Evolutionary conservation across 2,888 invertebrate genomes (phyloP), one percentile per base, ranked within the genome.

Genomic region (Camptogramma bilineatum): DNA sequence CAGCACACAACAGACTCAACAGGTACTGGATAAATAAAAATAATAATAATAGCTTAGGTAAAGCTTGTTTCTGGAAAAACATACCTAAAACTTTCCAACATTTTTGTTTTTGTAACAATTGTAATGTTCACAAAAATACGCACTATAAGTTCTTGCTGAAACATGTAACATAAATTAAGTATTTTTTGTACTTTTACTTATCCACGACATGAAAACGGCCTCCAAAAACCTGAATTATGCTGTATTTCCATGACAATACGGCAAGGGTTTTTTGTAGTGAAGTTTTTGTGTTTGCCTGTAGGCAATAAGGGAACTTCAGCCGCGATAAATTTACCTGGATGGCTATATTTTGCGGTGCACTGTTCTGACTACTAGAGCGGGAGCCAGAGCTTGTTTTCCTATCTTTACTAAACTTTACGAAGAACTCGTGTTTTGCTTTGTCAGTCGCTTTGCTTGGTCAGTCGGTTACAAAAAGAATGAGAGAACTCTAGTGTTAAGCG

Each of bases 261-360:
- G 21, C 42, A 52, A 56, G 46, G 53, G 31, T 7, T 50, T 62
- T 56, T 52, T 62, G 61, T 55, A 13, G 19, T 24, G 39, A 52
- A 56, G 56, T 62, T 56, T 62, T 62, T 62, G 52, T 61, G 52
- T 61, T 61, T 50, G 50, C 28, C 51, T 54, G 50, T 47, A 39
- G 39, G 46, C 56, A 56, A 46, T 62, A 34, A 52, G 24, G 34
- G 52, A 56, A 47, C 52, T 55, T 18, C 46, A 24, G 24, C 56
- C 56, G 39, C 47, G 17, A 52, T 62, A 56, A 52, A 56, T 56
- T 56, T 39, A 64, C 59, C 55, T 56, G 52, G 48, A 42, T 52
- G 48, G 64, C 48, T 42, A 61, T 64, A 64, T 64, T 61, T 56
- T 39, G 56, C 52, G 28, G 55, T 56, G 51, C 51, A 59, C 52